phyloP scores from a whole-genome alignment of 92 coral and sea anemone genomes.

The Parazoanthus atlanticus region DNA sequence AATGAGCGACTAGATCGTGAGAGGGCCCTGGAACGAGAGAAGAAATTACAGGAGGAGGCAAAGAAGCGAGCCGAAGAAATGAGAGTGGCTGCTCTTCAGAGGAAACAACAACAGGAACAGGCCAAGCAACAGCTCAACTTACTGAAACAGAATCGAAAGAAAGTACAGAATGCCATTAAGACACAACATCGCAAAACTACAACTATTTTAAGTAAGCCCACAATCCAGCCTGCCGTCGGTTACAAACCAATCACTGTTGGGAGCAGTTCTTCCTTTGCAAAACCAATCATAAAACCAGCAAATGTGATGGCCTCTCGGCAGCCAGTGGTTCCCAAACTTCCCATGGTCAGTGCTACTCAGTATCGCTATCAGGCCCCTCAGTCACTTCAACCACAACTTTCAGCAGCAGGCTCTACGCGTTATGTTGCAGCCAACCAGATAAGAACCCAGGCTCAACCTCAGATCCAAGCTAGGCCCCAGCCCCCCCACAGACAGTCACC shows the following conservation, averaged over 20 bases:
- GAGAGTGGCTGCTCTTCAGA: conserved; percentile 83
- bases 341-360: conserved; percentile 17
- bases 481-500: neutral
- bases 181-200: conserved; percentile 75
- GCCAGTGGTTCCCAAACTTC: conserved; percentile 31
- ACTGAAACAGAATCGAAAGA: conserved; percentile 86
- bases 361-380: conserved; percentile 22
- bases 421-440: conserved; percentile 28
- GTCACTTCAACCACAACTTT: conserved; percentile 17
- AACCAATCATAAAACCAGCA: conserved; percentile 21
- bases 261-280: neutral
- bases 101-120: conserved; percentile 95
- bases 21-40: conserved; percentile 89
- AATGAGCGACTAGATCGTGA: conserved; percentile 94
- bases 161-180: conserved; percentile 94
- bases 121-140: conserved; percentile 89
- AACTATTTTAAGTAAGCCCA: conserved; percentile 39
- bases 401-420: neutral
- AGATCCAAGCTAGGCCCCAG: conserved; percentile 26
- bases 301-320: conserved; percentile 21
- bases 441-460: conserved; percentile 17
- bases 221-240: conserved; percentile 35
- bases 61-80: conserved; percentile 81
- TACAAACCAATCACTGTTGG: conserved; percentile 32
- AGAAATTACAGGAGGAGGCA: conserved; percentile 90